These are phyloP conservation scores for Cyanoderma ruficeps DNA, from an alignment of 2,113 vertebrate genomes.

Conservation along the genomic window DNA sequence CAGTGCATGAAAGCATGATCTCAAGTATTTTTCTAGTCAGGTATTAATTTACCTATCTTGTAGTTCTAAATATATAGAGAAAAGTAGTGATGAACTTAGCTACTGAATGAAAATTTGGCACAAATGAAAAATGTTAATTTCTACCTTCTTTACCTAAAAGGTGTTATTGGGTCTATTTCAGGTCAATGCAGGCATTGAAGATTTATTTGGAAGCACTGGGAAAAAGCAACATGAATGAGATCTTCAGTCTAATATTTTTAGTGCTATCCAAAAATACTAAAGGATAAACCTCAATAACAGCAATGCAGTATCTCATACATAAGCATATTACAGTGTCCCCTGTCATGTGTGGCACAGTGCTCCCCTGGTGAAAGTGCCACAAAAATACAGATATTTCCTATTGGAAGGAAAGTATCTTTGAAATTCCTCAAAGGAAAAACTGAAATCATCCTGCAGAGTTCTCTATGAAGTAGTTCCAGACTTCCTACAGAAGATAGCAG, in stretches of 20 bases:
- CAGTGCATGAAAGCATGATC: not conserved
- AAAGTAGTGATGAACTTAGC: not conserved
- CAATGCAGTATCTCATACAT: not conserved
- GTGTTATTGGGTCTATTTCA: not conserved
- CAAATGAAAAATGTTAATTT: not conserved
- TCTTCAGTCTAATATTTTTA: not conserved
- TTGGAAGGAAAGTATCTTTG: not conserved
- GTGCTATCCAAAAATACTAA: not conserved
- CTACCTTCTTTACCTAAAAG: not conserved
- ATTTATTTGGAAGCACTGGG: not conserved
- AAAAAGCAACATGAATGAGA: not conserved
- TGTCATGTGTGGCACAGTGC: not conserved
- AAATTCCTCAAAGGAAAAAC: slow-evolving; percentile 16
- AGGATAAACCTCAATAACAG: not conserved
- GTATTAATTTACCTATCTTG: not conserved
- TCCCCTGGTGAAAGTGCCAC: not conserved
- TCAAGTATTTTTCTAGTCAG: not conserved
- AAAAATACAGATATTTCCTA: not conserved
- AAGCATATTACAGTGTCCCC: not conserved
- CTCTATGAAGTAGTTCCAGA: slow-evolving; percentile 1
- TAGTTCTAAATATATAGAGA: not conserved
- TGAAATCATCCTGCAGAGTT: not conserved
- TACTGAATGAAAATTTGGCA: not conserved
- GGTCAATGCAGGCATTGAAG: not conserved
- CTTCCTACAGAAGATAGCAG: slow-evolving; percentile 13